These are phyloP conservation scores for Scortum barcoo DNA, from an alignment of 2,113 vertebrate genomes.

Conservation along the genomic window DNA sequence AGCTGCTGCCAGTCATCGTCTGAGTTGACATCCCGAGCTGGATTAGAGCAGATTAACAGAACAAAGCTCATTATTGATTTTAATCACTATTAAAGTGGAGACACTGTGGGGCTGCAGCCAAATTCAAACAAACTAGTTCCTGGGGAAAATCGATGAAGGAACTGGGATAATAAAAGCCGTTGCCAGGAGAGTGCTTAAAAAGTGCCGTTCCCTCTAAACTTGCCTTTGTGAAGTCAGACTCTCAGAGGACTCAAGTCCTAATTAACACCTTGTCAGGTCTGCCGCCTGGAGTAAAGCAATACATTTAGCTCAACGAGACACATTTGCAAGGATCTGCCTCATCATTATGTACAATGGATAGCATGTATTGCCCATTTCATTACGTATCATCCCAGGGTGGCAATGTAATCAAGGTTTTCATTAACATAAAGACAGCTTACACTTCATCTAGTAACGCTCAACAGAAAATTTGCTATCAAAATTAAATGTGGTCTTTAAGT, in stretches of 20 bases:
- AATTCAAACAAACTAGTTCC: conserved; percentile 62
- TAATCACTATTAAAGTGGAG: conserved; percentile 70
- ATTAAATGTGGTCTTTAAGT: conserved; percentile 59
- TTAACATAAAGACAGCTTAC: conserved; percentile 58
- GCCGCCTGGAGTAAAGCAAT: conserved; percentile 23
- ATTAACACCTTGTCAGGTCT: conserved; percentile 70
- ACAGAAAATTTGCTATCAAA: conserved; percentile 66
- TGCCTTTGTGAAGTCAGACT: conserved; percentile 37
- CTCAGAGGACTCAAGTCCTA: conserved; percentile 56
- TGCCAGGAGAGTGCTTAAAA: conserved; percentile 52
- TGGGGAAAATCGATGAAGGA: conserved; percentile 47
- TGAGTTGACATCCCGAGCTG: conserved; percentile 34
- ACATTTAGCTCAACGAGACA: conserved; percentile 41
- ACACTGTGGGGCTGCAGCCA: conserved; percentile 19
- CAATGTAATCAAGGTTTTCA: conserved; percentile 61
- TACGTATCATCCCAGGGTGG: conserved; percentile 33
- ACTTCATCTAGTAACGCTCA: conserved; percentile 51
- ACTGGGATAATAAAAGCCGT: conserved; percentile 41
- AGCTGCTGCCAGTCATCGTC: conserved; percentile 54
- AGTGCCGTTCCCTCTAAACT: conserved; percentile 26
- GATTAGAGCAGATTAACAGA: conserved; percentile 69
- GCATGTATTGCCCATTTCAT: conserved; percentile 40
- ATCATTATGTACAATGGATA: conserved; percentile 35
- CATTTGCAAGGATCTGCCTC: conserved; percentile 25
- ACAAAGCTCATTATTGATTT: conserved; percentile 76